Percentiles rank a stretch among this genome's conserved stretches.
Evolutionary conservation across 2,113 vertebrate genomes (phyloP).

Genomic region (Callospermophilus lateralis): DNA sequence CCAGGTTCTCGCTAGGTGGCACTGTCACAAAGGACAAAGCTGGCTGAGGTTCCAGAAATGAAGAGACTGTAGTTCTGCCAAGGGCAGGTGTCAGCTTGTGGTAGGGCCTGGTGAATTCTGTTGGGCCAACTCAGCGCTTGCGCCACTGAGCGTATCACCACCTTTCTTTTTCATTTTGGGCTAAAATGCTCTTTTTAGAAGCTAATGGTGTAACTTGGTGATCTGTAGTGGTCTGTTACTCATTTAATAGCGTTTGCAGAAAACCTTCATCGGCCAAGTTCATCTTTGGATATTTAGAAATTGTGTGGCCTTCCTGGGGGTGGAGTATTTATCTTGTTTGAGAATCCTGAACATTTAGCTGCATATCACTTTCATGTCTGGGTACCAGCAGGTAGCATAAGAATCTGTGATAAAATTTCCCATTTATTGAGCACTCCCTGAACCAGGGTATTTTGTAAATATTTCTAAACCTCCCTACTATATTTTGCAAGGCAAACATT

Average conservation of each 20-base stretch:
- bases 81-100: neutral
- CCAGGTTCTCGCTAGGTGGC: slow-evolving; percentile 57
- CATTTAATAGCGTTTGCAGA: neutral
- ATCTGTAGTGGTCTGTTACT: neutral
- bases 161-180: neutral
- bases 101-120: neutral
- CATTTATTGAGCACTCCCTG: neutral
- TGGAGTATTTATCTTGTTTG: neutral
- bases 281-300: neutral
- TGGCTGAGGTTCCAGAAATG: neutral
- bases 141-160: neutral
- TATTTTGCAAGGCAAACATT: neutral
- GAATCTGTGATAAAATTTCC: neutral
- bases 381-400: neutral
- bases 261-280: neutral
- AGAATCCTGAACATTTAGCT: neutral
- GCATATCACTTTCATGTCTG: neutral
- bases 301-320: neutral
- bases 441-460: neutral
- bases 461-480: neutral
- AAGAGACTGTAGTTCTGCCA: neutral
- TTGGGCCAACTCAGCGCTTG: neutral
- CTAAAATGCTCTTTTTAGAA: neutral
- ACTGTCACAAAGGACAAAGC: slow-evolving; percentile 58
- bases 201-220: neutral